Percentiles rank a stretch among this genome's conserved stretches.
Conservation (phyloP, 1,140 invertebrate species). For the Drosophila sulfurigaster region DNA sequence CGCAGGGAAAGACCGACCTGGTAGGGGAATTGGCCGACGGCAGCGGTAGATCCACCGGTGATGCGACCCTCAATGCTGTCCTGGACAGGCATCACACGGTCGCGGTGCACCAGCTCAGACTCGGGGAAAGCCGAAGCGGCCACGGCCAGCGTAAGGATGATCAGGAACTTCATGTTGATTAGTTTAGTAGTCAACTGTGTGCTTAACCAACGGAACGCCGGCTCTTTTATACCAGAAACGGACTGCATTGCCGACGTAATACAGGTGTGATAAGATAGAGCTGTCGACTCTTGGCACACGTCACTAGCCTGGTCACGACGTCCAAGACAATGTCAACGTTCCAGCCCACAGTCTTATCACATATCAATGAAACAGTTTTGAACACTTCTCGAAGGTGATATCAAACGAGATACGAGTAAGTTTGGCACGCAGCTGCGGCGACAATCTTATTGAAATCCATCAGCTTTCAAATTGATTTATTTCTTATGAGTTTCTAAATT, state of each 20-base stretch:
- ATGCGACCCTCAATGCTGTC: slow-evolving; percentile 73
- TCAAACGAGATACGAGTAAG: slow-evolving; percentile 1
- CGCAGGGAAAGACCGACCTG: slow-evolving; percentile 80
- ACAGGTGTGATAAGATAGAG: slow-evolving; percentile 37
- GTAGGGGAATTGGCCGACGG: slow-evolving; percentile 81
- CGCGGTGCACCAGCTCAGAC: slow-evolving; percentile 44
- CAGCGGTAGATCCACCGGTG: slow-evolving; percentile 69
- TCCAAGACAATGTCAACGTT: neutral
- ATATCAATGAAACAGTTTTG: slow-evolving; percentile 21
- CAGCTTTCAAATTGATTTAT: slow-evolving; percentile 22
- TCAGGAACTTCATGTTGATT: slow-evolving; percentile 77
- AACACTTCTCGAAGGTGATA: slow-evolving; percentile 10
- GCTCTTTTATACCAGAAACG: slow-evolving; percentile 55
- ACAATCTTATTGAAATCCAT: slow-evolving; percentile 13
- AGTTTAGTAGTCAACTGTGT: slow-evolving; percentile 65
- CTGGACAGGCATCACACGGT: slow-evolving; percentile 58
- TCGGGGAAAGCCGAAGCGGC: slow-evolving; percentile 63
- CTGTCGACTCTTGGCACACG: slow-evolving; percentile 13
- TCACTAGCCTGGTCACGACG: slow-evolving; percentile 10
- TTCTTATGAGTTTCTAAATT: slow-evolving; percentile 3
- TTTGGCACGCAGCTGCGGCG: slow-evolving; percentile 7
- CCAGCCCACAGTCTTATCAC: neutral
- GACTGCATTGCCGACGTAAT: neutral
- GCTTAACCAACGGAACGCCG: neutral
- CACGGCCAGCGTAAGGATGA: slow-evolving; percentile 70